phyloP scores from a whole-genome alignment of 2,888 invertebrate species.

The Mesorhabditis spiculigera region DNA sequence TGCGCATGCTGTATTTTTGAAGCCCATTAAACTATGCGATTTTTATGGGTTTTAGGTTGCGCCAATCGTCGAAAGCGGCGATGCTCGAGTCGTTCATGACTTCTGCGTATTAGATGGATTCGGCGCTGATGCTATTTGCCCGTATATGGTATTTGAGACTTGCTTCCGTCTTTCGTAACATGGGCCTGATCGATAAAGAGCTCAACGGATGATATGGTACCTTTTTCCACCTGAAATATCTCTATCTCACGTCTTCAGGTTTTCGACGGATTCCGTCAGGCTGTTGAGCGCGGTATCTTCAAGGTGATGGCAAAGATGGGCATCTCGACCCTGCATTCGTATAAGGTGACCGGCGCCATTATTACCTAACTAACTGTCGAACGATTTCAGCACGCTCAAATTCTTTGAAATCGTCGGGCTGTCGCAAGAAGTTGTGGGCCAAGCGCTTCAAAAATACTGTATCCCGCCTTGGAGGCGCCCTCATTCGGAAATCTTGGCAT shows the following conservation, averaged over 20 bases:
- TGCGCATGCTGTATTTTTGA: too few relatives aligned
- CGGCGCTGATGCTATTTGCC: slow-evolving; percentile 92
- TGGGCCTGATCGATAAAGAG: slow-evolving; percentile 78
- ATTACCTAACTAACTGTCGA: background rate
- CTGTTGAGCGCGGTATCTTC: slow-evolving; percentile 83
- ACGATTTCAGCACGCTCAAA: slow-evolving; percentile 78
- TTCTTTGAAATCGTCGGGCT: slow-evolving; percentile 97
- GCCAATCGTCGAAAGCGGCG: slow-evolving; percentile 88
- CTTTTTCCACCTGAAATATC: background rate
- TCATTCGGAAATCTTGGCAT: slow-evolving; percentile 70
- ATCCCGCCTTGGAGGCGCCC: slow-evolving; percentile 80
- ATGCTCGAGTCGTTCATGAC: slow-evolving; percentile 86
- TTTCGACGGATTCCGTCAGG: slow-evolving; percentile 76
- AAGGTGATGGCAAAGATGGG: slow-evolving; percentile 99
- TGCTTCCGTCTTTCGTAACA: slow-evolving; percentile 79
- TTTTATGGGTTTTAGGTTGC: slow-evolving; percentile 64
- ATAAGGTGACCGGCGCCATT: slow-evolving; percentile 68
- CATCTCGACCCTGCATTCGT: slow-evolving; percentile 94
- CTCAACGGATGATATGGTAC: slow-evolving; percentile 60
- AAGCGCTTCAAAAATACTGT: slow-evolving; percentile 82
- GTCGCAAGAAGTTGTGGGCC: slow-evolving; percentile 83
- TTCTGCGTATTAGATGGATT: slow-evolving; percentile 91
- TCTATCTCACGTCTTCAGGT: slow-evolving; percentile 27
- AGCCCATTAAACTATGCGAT: slow-evolving; percentile 1
- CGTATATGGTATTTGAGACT: slow-evolving; percentile 79